phyloP scores from a whole-genome alignment of 2,797 vertebrate species.

The Poecilia velifera region DNA sequence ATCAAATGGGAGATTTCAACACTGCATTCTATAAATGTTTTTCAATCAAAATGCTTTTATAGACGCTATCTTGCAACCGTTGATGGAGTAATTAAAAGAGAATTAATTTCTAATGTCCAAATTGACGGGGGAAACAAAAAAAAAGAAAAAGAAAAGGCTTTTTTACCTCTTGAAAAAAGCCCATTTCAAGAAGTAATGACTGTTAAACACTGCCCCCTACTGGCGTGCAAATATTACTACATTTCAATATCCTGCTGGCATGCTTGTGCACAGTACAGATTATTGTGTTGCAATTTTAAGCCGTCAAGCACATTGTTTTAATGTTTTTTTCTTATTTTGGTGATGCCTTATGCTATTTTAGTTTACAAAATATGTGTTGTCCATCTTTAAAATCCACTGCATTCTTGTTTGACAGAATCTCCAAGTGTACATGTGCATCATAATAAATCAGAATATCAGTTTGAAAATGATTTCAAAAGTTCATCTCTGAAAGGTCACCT shows the following conservation, averaged over 20 bases:
- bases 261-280: neutral
- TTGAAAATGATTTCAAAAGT: neutral
- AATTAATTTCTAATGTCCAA: slow-evolving; percentile 17
- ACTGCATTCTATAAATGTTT: slow-evolving; percentile 2
- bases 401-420: neutral
- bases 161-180: neutral
- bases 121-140: neutral
- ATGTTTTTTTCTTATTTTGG: neutral
- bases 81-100: slow-evolving; percentile 4
- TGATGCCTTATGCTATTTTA: neutral
- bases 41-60: slow-evolving; percentile 10
- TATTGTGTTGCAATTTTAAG: neutral
- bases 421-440: neutral
- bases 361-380: neutral
- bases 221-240: slow-evolving; percentile 32
- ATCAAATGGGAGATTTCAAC: neutral
- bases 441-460: neutral
- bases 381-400: neutral
- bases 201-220: slow-evolving; percentile 75
- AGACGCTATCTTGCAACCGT: slow-evolving; percentile 31
- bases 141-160: neutral
- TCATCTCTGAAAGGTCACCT: neutral
- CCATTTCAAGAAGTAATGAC: neutral
- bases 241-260: neutral
- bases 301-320: neutral